Conservation (phyloP, 2,797 vertebrate species). For the Antennarius maculatus region DNA sequence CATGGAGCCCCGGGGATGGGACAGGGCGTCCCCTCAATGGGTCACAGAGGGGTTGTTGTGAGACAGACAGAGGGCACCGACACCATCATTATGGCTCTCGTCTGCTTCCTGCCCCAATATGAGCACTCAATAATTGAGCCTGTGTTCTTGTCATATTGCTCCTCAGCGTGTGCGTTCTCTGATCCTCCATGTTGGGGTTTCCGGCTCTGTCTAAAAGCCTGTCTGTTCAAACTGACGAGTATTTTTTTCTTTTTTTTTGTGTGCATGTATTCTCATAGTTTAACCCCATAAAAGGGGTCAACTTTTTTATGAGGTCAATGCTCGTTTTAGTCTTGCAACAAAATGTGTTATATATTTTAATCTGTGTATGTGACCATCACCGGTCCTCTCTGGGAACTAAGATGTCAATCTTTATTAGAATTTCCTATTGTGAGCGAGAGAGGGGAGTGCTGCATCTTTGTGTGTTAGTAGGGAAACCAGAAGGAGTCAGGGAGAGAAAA, state of each 20-base stretch:
- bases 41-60: conserved; percentile 34
- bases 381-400: too few species aligned
- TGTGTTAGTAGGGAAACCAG: too few species aligned
- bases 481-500: too few species aligned
- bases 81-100: conserved; percentile 2
- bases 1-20: conserved; percentile 15
- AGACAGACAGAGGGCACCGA: conserved; percentile 18
- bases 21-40: conserved; percentile 26
- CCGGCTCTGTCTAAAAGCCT: neutral
- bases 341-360: too few species aligned
- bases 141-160: conserved; percentile 10
- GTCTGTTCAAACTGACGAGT: neutral
- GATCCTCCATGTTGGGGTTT: neutral
- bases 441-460: too few species aligned
- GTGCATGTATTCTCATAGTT: too few species aligned
- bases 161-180: conserved; percentile 5
- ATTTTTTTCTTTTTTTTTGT: neutral
- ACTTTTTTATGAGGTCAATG: too few species aligned
- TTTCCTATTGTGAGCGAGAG: too few species aligned
- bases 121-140: conserved; percentile 13
- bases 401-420: too few species aligned
- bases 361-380: too few species aligned
- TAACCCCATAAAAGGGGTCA: too few species aligned
- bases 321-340: too few species aligned
- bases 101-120: neutral